Conservation (phyloP, 2,888 invertebrate genomes). For the Leucoma salicis region DNA sequence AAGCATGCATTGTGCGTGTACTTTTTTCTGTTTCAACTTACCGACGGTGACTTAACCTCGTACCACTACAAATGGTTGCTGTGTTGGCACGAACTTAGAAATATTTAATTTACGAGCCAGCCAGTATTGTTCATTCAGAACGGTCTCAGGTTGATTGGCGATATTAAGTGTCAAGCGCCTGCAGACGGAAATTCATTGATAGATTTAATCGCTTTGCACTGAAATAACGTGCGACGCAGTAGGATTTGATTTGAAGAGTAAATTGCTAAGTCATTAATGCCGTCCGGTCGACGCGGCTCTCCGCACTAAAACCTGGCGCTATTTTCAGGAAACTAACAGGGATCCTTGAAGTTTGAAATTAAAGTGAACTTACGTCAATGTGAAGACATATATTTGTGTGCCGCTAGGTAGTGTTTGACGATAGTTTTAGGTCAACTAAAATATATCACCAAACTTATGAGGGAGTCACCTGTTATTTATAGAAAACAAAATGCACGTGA, state of each 20-base stretch:
- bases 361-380: slow-evolving; percentile 48
- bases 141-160: slow-evolving; percentile 71
- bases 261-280: slow-evolving; percentile 77
- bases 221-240: slow-evolving; percentile 66
- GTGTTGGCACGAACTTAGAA: slow-evolving; percentile 59
- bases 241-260: slow-evolving; percentile 73
- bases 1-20: slow-evolving; percentile 28
- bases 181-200: slow-evolving; percentile 81
- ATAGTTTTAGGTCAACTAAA: neutral
- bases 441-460: too few species aligned
- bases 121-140: slow-evolving; percentile 77
- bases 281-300: slow-evolving; percentile 65
- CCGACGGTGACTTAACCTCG: slow-evolving; percentile 28
- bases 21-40: slow-evolving; percentile 31
- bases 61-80: slow-evolving; percentile 39
- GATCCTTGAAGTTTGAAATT: slow-evolving; percentile 56
- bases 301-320: slow-evolving; percentile 66
- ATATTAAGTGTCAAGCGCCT: slow-evolving; percentile 76
- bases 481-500: too few species aligned
- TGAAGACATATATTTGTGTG: slow-evolving; percentile 11
- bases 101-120: slow-evolving; percentile 72
- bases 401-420: slow-evolving; percentile 3
- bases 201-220: slow-evolving; percentile 74
- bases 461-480: too few species aligned
- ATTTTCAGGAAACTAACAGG: slow-evolving; percentile 56